Base-by-base conservation (phyloP, 2,797 vertebrate genomes). In the Arctocebus calabarensis region DNA sequence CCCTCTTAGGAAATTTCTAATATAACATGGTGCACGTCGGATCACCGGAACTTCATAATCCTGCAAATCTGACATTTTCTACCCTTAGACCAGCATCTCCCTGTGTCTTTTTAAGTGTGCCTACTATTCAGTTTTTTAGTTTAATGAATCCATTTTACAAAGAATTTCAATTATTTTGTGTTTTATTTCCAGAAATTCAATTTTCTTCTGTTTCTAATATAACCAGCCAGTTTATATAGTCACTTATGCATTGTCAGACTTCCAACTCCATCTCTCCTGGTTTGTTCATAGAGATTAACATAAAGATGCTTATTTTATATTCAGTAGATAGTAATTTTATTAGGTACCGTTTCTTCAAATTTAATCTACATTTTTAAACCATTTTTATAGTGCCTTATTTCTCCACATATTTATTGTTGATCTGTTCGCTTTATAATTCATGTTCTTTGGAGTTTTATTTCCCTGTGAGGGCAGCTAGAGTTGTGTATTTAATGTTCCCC, bases 141-240 rank as follows among this genome's bases (percentile, higher is more conserved):
- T 92, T 82, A 89, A 57, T 68, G n/a, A 82, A 84, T 79, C 3
- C 8, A 82, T 40, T 84, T 59, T 55, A 88, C 14, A 66, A 61
- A 75, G 6, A 90, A 45, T 71, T 57, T 12, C 1, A 62, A 40
- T 40, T 68, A 70, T 40, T 68, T 34, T 34, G 22, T 20, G 84
- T 91, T 96, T 52, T 23, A 22, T 86, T 86, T 84, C 12, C 7
- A 32, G 71, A 75, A 88, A 45, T 79, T 81, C 14, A 45, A n/a
- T 40, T 93, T 88, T 45, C 3, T 82, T 87, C 70, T 32, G 8
- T 74, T 92, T 92, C 55, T 84, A 77, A 82, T 55, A 79, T 29
- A 84, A 79, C 16, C 77, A 20, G 19, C 1, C 0, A n/a, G 34
- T 71, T 77, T 79, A 71, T 45, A 86, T 13, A 73, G 10, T 48